Percentiles rank a stretch among this genome's conserved stretches.
phyloP scores from a whole-genome alignment of 2,113 vertebrate genomes.

The Gallinago undulata region DNA sequence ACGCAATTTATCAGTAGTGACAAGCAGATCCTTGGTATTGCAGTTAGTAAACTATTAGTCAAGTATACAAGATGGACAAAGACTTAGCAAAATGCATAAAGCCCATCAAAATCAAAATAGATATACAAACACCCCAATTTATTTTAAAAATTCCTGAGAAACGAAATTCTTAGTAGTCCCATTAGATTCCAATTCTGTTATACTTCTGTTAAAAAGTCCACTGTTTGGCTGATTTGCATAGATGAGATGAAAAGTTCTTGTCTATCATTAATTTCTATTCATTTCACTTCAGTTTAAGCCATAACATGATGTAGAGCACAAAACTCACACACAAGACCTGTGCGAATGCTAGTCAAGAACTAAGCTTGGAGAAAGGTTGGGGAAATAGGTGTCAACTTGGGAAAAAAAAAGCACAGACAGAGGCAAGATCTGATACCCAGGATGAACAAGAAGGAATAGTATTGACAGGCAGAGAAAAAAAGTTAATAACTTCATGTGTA shows the following conservation, averaged over 20 bases:
- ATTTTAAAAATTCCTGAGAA: neutral
- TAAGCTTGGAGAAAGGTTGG: neutral
- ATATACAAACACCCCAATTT: neutral
- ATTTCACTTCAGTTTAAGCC: neutral
- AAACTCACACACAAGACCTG: neutral
- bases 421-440: neutral
- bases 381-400: neutral
- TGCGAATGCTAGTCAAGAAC: neutral
- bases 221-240: neutral
- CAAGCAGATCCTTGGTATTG: neutral
- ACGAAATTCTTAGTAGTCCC: neutral
- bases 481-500: neutral
- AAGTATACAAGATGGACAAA: neutral
- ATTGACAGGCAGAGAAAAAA: neutral
- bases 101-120: neutral
- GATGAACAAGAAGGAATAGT: neutral
- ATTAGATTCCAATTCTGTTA: neutral
- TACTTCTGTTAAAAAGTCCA: neutral
- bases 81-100: neutral
- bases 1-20: neutral
- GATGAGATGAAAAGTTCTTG: neutral
- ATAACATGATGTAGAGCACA: neutral
- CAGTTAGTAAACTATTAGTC: neutral
- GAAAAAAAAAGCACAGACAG: neutral
- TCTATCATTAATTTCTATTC: neutral